Evolutionary conservation across 2,888 invertebrate genomes (phyloP).

Genomic region (Clistopyga incitator): DNA sequence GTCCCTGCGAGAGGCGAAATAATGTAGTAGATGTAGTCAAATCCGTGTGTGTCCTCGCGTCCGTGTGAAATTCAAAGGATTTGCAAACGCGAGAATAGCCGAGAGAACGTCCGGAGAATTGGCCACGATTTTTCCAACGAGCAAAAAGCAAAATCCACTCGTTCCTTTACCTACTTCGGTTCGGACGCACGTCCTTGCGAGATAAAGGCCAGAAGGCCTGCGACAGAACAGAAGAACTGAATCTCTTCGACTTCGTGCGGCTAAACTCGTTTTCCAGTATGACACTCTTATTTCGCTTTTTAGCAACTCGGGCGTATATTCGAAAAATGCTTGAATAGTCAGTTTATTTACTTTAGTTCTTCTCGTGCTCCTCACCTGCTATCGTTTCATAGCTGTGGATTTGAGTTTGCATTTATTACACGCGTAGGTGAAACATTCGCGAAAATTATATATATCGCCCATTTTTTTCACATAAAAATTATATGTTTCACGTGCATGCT

Average conservation of each 20-base stretch:
- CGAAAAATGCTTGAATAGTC: slow-evolving; percentile 42
- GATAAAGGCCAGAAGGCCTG: slow-evolving; percentile 63
- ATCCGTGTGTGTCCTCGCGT: neutral
- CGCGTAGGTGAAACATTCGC: neutral
- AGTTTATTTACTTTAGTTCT: slow-evolving; percentile 11
- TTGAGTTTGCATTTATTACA: slow-evolving; percentile 46
- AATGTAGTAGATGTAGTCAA: slow-evolving; percentile 24
- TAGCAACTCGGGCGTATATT: slow-evolving; percentile 25
- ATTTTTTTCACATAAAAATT: too few relatives aligned
- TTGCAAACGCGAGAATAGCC: neutral
- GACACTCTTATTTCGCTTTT: slow-evolving; percentile 52
- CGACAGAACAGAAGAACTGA: slow-evolving; percentile 9
- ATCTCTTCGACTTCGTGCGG: slow-evolving; percentile 48
- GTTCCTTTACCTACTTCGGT: slow-evolving; percentile 58
- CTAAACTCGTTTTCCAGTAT: slow-evolving; percentile 65
- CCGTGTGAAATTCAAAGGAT: slow-evolving; percentile 25
- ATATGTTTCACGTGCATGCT: too few relatives aligned
- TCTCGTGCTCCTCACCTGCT: slow-evolving; percentile 38
- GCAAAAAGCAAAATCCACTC: slow-evolving; percentile 51
- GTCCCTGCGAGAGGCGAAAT: slow-evolving; percentile 15
- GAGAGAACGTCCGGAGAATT: slow-evolving; percentile 14
- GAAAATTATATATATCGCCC: too few relatives aligned
- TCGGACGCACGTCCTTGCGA: slow-evolving; percentile 62
- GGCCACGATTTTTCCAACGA: slow-evolving; percentile 37
- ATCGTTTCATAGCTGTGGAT: slow-evolving; percentile 52